Conservation (phyloP, 92 coral and sea anemone genomes). For the Actinostola sp. region DNA sequence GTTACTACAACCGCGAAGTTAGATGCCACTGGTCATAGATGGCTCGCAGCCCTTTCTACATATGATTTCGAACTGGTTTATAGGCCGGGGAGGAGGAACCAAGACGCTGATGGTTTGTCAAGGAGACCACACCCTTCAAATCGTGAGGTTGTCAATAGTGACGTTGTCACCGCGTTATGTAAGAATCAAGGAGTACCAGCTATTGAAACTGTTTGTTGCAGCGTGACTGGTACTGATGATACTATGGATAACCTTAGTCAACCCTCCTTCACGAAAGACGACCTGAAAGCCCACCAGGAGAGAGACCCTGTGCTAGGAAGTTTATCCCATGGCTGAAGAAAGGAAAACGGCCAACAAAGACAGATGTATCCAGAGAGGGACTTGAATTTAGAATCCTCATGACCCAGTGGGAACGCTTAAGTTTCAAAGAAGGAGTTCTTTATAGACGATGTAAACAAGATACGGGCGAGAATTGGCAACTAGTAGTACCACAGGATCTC, state of each 20-base stretch:
- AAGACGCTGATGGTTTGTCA: constrained; percentile 19
- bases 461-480: background rate
- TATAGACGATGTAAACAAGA: background rate
- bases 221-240: background rate
- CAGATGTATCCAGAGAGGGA: background rate
- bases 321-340: background rate
- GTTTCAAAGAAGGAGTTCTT: background rate
- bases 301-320: background rate
- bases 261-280: background rate
- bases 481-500: background rate
- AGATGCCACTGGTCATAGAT: constrained; percentile 9
- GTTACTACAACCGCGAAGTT: constrained; percentile 1
- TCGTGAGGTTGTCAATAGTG: background rate
- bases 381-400: background rate
- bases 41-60: constrained; percentile 11
- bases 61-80: constrained; percentile 17
- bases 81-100: constrained; percentile 17
- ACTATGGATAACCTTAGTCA: background rate
- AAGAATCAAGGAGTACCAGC: background rate
- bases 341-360: background rate
- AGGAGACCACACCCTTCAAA: constrained; percentile 3
- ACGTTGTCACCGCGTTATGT: background rate
- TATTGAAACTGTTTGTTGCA: background rate
- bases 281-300: background rate
- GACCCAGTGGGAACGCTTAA: background rate